Percentiles rank a stretch among this genome's conserved stretches.
Evolutionary conservation across 2,888 invertebrate species (phyloP).

Genomic region (Apamea monoglypha): DNA sequence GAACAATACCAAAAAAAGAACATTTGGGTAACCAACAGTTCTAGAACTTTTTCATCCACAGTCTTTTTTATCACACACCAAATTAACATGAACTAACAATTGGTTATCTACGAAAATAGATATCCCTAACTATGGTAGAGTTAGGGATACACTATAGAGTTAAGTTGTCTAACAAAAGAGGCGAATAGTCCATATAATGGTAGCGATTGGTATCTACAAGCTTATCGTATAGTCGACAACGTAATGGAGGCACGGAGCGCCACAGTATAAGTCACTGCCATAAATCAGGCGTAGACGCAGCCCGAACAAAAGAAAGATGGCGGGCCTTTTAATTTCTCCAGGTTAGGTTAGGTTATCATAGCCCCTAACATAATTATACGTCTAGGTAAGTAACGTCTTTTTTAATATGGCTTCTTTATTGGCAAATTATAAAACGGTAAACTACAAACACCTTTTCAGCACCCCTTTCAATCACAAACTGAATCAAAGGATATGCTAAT

Average conservation of each 20-base stretch:
- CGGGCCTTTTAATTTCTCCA: conserved; percentile 1
- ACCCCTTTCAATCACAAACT: not conserved
- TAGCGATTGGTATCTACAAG: conserved; percentile 68
- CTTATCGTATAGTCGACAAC: conserved; percentile 60
- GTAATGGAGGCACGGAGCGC: conserved; percentile 72
- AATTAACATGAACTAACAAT: conserved; percentile 16
- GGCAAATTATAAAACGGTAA: not conserved
- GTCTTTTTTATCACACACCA: not conserved
- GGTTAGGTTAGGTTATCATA: not conserved
- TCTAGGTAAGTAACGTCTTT: not conserved
- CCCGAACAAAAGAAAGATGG: not conserved
- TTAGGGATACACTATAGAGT: conserved; percentile 33
- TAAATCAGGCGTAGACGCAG: conserved; percentile 30
- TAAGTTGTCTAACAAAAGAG: conserved; percentile 57
- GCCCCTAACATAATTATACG: too few species aligned
- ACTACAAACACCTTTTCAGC: not conserved
- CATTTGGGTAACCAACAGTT: not conserved
- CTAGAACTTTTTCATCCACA: too few species aligned
- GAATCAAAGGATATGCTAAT: not conserved
- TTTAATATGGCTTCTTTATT: not conserved
- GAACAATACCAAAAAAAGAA: not conserved
- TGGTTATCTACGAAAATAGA: conserved; percentile 17
- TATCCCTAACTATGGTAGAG: not conserved
- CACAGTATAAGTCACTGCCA: conserved; percentile 67
- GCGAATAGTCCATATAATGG: conserved; percentile 68